phyloP scores from a whole-genome alignment of 2,888 invertebrate species.

The Amblyjoppa proteus region DNA sequence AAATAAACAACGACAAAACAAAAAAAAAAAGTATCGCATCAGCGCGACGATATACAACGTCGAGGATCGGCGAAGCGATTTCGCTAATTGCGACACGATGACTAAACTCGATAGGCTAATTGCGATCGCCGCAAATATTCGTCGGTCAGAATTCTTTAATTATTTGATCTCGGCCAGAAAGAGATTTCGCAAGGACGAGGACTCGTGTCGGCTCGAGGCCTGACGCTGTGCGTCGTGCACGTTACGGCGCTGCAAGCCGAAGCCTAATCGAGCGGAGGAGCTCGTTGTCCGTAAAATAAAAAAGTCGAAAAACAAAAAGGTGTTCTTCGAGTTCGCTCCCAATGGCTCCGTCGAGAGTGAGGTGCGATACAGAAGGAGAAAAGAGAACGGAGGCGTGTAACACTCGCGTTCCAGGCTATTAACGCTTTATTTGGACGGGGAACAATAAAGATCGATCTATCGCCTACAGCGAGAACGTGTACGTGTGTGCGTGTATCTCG shows the following conservation, averaged over 20 bases:
- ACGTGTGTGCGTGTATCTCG: slow-evolving; percentile 30
- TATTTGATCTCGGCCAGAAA: slow-evolving; percentile 36
- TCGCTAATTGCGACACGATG: slow-evolving; percentile 58
- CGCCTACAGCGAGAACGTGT: slow-evolving; percentile 64
- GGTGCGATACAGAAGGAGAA: slow-evolving; percentile 5
- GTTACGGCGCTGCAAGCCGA: background rate
- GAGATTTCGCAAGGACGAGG: slow-evolving; percentile 41
- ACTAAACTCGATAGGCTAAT: slow-evolving; percentile 61
- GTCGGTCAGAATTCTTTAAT: slow-evolving; percentile 56
- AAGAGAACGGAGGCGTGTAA: slow-evolving; percentile 58
- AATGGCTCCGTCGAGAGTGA: slow-evolving; percentile 7
- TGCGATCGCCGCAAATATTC: slow-evolving; percentile 44
- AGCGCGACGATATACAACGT: background rate
- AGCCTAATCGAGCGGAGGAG: slow-evolving; percentile 57
- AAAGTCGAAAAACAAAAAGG: slow-evolving; percentile 30
- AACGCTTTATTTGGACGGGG: slow-evolving; percentile 69
- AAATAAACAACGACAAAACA: background rate
- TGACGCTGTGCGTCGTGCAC: slow-evolving; percentile 4
- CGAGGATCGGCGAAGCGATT: slow-evolving; percentile 3
- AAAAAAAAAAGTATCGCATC: background rate
- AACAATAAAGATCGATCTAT: slow-evolving; percentile 70
- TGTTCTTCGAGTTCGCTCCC: background rate
- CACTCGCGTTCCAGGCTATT: slow-evolving; percentile 68
- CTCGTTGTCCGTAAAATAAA: slow-evolving; percentile 61
- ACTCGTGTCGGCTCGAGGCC: slow-evolving; percentile 25